Evolutionary conservation across 1,140 invertebrate genomes (phyloP), one percentile per base, ranked within the genome.

Genomic region (Triops longicaudatus): DNA sequence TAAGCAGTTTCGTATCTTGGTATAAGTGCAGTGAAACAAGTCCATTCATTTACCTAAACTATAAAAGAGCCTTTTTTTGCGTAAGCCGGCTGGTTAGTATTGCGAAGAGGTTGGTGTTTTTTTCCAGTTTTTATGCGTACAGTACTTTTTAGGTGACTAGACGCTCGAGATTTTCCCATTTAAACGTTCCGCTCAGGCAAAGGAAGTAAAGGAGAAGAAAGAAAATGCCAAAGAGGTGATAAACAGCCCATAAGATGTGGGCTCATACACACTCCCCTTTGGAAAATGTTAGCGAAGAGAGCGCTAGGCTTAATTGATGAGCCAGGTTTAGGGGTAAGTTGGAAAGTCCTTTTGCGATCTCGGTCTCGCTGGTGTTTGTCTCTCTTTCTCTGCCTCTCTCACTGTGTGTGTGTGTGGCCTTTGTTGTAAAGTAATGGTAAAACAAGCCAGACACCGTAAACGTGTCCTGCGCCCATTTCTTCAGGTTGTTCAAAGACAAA

Each of bases 211-310:
- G 50, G 22, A 63, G 9, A 22, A 63, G 22, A 63, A 22, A 63
- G 22, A 63, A 22, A 63, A 22, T 6, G 22, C 14, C n/a, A 5
- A 63, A 63, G 50, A 22, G 50, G 50, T 63, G n/a, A 63, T 63
- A 63, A 63, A 63, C 50, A 63, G 50, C 50, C 50, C 50, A 63
- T 63, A 63, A 63, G 50, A 63, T 63, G 50, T 63, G 50, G 31
- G 50, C 50, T 63, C 50, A 17, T 63, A 63, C 50, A 6, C 50
- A 17, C n/a, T 63, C 22, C n/a, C n/a, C n/a, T n/a, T 37, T 37
- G 2, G 31, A 37, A 63, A 63, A 63, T 6, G 50, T 63, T 63
- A 63, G 50, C 50, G n/a, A 63, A 37, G 31, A 37, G 50, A 17
- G 22, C 50, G 5, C 17, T 63, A n/a, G 17, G 10, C 50, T 63